Percentiles rank a stretch among this genome's conserved stretches.
These are phyloP conservation scores for Sialia sialis DNA, from an alignment of 2,113 vertebrate genomes.

Conservation along the genomic window DNA sequence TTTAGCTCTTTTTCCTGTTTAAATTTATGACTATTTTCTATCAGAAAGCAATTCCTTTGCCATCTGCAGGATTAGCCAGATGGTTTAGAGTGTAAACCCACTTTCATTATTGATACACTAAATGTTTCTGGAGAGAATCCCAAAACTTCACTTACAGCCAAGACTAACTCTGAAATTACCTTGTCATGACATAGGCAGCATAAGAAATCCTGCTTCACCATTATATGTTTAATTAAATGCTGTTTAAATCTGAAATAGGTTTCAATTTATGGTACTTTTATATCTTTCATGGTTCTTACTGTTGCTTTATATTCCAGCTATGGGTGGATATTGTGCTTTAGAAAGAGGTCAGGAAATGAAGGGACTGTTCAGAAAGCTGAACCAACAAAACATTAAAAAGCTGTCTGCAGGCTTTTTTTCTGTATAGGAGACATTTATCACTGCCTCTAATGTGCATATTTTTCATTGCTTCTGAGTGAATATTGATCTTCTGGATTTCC, in stretches of 20 bases:
- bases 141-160: not conserved
- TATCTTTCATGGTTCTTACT: not conserved
- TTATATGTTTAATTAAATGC: not conserved
- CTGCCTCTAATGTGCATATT: not conserved
- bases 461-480: not conserved
- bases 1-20: not conserved
- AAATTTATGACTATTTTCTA: not conserved
- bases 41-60: not conserved
- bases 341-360: not conserved
- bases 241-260: not conserved
- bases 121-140: not conserved
- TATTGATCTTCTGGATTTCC: slow-evolving; percentile 30
- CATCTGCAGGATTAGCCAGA: not conserved
- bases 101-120: not conserved
- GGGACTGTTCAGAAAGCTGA: not conserved
- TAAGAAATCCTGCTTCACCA: not conserved
- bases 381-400: not conserved
- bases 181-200: not conserved
- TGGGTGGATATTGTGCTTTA: not conserved
- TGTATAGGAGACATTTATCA: not conserved
- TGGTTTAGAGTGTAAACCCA: not conserved
- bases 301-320: not conserved
- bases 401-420: not conserved
- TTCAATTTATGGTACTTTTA: not conserved
- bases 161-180: not conserved